Evolutionary conservation across 2,113 vertebrate species (phyloP).

Genomic region (Phrynocephalus versicolor): DNA sequence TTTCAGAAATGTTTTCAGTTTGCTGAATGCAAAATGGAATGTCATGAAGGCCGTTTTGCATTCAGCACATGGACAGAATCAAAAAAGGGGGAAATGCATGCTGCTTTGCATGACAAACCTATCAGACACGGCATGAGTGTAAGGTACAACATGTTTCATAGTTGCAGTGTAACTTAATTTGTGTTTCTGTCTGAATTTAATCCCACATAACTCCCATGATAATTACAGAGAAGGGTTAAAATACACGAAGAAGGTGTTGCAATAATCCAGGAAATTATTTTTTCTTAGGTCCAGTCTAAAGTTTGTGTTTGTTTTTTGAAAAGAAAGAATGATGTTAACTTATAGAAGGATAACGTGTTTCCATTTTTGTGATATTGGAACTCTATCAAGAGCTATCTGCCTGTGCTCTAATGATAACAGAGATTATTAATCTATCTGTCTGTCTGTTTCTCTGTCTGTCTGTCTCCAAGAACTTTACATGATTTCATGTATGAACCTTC

Average conservation of each 20-base stretch:
- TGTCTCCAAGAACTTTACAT: no score
- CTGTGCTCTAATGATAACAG: no score
- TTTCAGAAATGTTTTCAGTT: constrained; percentile 9
- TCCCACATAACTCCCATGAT: not conserved
- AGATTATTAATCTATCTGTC: no score
- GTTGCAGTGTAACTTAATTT: not conserved
- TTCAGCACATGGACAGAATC: not conserved
- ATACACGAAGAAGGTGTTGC: not conserved
- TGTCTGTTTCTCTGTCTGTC: no score
- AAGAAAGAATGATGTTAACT: no score
- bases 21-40: not conserved
- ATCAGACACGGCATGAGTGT: not conserved
- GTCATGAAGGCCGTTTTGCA: not conserved
- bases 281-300: no score
- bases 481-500: no score
- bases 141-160: not conserved
- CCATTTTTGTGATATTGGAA: no score
- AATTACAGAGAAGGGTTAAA: not conserved
- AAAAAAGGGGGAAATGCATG: not conserved
- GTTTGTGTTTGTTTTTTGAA: no score
- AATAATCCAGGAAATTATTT: not conserved
- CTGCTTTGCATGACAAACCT: not conserved
- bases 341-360: no score
- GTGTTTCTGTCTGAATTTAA: not conserved
- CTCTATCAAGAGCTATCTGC: no score